Conservation (phyloP, 35 echinoderm and acorn worm genomes). For the Ophioderma brevispina region DNA sequence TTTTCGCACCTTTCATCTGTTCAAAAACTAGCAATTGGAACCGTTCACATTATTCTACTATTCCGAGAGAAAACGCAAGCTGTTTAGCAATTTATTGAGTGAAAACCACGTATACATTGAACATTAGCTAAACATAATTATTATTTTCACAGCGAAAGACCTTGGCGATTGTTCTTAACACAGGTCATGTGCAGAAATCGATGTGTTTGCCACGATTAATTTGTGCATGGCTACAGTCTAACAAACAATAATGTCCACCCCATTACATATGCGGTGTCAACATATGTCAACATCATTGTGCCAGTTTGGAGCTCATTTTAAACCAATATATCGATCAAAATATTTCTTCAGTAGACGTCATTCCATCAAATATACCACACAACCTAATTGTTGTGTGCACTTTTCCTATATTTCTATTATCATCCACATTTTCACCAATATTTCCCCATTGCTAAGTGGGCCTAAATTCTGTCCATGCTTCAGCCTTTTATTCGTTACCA, state of each 20-base stretch:
- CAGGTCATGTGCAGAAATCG: not conserved
- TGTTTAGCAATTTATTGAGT: not conserved
- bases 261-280: not conserved
- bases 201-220: not conserved
- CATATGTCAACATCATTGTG: not conserved
- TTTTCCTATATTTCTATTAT: too few relatives aligned
- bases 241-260: not conserved
- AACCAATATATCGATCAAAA: conserved; percentile 15
- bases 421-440: too few relatives aligned
- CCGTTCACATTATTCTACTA: not conserved
- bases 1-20: not conserved
- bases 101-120: not conserved
- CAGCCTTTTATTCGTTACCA: not conserved
- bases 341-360: too few relatives aligned
- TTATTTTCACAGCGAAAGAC: not conserved
- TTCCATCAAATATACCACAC: too few relatives aligned
- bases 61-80: not conserved
- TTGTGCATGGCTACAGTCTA: not conserved
- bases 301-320: not conserved
- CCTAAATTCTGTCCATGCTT: too few relatives aligned
- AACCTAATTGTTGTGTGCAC: too few relatives aligned
- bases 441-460: too few relatives aligned
- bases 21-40: not conserved
- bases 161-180: not conserved
- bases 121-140: not conserved